These are phyloP conservation scores for Leucophora obtusa DNA, from an alignment of 2,888 invertebrate species.

Conservation along the genomic window DNA sequence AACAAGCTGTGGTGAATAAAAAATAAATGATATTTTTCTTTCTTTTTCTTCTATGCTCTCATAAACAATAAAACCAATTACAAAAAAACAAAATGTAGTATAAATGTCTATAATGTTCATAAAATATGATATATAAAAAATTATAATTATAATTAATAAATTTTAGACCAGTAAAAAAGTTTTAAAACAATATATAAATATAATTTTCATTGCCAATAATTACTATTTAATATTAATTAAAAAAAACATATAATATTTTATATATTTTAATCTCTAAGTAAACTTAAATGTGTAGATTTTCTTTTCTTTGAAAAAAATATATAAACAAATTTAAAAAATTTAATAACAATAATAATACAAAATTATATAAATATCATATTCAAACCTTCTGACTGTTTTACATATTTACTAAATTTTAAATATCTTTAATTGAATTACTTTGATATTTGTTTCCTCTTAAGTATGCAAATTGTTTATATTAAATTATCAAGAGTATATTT, in stretches of 20 bases:
- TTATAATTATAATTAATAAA: neutral
- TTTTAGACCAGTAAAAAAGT: conserved; percentile 47
- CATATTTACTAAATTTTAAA: neutral
- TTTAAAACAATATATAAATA: conserved; percentile 39
- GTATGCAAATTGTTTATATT: too few relatives aligned
- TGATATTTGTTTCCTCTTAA: too few relatives aligned
- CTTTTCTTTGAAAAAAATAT: conserved; percentile 4
- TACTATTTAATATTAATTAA: conserved; percentile 54
- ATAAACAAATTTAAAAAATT: neutral
- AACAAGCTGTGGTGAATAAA: conserved; percentile 56
- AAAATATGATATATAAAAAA: conserved; percentile 15
- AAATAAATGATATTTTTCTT: conserved; percentile 1
- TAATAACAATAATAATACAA: neutral
- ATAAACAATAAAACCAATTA: neutral
- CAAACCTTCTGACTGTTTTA: conserved; percentile 9
- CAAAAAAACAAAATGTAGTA: conserved; percentile 38
- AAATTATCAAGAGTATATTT: conserved; percentile 8
- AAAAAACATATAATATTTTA: conserved; percentile 61
- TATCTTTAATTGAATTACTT: neutral
- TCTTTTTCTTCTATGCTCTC: conserved; percentile 28
- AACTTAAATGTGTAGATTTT: conserved; percentile 39
- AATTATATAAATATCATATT: conserved; percentile 11
- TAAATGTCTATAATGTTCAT: conserved; percentile 57
- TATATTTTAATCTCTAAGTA: conserved; percentile 50
- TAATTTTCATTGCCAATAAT: conserved; percentile 58